Evolutionary conservation across 2,113 vertebrate species (phyloP), one percentile per base, ranked within the genome.

Genomic region (Lepisosteus oculatus): DNA sequence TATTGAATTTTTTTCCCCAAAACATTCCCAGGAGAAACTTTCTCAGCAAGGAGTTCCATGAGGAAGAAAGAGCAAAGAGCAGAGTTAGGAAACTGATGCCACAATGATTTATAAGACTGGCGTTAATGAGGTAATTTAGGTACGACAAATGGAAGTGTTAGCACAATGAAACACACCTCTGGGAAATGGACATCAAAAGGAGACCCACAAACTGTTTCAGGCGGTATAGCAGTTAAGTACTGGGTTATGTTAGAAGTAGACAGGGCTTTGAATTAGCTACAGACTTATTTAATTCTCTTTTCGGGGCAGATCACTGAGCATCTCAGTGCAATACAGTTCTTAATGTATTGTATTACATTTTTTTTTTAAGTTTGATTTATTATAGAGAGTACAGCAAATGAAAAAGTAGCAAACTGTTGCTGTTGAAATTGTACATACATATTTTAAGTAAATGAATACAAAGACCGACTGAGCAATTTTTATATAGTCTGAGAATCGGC

Each of bases 131-230:
- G 75, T 82, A 79, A 86, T 84, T 85, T 82, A 85, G 80, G 84
- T 83, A 81, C 84, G 80, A 87, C 83, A 85, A 85, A 85, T 86
- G 83, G 81, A 82, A 79, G 83, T 78, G 79, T 77, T 67, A 12
- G 72, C 80, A 85, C 81, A 86, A 84, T 84, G 78, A 56, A 67
- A 69, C 63, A 29, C 29, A 74, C 70, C 72, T 65, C 72, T 69
- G 82, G 80, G 62, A 80, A 81, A 77, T n/a, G 67, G 80, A 72
- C 78, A 77, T 87, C 83, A 86, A 89, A 85, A 77, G 74, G 69
- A 70, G 64, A 66, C 68, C 72, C 67, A 69, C 4, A 12, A 59
- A 4, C 3, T 4, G 56, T 13, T n/a, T 59, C 3, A 59, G 11
- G 7, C 7, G 13, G n/a, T n/a, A 4, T 59, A 59, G 56, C 8